These are phyloP conservation scores for Archegozetes longisetosus DNA, from an alignment of 1,140 invertebrate species.

Conservation along the genomic window DNA sequence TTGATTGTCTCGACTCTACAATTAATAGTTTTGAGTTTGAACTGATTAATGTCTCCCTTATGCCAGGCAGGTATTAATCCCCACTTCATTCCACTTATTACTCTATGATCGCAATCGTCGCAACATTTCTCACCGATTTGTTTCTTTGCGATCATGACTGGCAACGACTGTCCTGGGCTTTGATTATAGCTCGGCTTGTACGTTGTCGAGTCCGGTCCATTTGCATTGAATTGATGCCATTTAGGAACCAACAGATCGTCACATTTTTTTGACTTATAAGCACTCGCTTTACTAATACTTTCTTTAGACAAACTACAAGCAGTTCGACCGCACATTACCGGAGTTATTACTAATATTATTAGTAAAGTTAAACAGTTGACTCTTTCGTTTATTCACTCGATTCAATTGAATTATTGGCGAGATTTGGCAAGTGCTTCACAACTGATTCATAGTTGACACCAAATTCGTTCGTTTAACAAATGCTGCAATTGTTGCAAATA, in stretches of 20 bases:
- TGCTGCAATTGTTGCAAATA: too few relatives aligned
- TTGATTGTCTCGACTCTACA: slow-evolving; percentile 57
- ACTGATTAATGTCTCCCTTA: slow-evolving; percentile 39
- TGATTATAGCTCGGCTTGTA: background rate
- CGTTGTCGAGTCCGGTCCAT: background rate
- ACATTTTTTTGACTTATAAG: background rate
- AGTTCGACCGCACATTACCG: background rate
- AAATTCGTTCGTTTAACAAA: too few relatives aligned
- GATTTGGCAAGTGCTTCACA: too few relatives aligned
- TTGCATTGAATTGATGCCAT: background rate
- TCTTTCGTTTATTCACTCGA: too few relatives aligned
- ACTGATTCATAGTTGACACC: too few relatives aligned
- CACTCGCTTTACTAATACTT: background rate
- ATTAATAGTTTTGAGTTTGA: slow-evolving; percentile 44
- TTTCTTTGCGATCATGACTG: background rate
- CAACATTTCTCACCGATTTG: background rate
- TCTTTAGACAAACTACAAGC: background rate
- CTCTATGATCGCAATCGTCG: background rate
- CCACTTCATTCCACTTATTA: slow-evolving; percentile 30
- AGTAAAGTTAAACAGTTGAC: background rate
- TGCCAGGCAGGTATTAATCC: slow-evolving; percentile 46
- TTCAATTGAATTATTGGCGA: too few relatives aligned
- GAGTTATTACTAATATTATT: background rate
- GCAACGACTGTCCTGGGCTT: background rate
- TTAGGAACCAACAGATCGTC: background rate